These are phyloP conservation scores for Drosophila varians DNA, from an alignment of 1,140 invertebrate genomes.

Conservation along the genomic window DNA sequence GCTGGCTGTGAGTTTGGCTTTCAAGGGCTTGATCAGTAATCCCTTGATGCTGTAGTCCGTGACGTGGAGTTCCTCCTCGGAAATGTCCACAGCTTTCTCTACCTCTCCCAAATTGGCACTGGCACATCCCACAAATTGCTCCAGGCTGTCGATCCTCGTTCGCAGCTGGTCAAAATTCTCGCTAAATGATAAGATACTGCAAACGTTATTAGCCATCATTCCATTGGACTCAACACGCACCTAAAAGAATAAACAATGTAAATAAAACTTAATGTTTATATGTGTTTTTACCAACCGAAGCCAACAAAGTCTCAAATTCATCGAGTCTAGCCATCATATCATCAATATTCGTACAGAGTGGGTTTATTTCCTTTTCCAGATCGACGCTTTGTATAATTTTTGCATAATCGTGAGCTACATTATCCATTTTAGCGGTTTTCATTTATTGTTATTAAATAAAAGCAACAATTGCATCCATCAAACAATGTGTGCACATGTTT, in stretches of 20 bases:
- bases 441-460: slow-evolving; percentile 1
- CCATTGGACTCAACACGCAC: slow-evolving; percentile 73
- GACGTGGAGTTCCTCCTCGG: slow-evolving; percentile 73
- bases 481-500: background rate
- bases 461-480: background rate
- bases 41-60: slow-evolving; percentile 80
- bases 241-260: slow-evolving; percentile 24
- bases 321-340: slow-evolving; percentile 77
- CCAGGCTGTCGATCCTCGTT: slow-evolving; percentile 67
- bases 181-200: slow-evolving; percentile 56
- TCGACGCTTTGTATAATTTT: slow-evolving; percentile 66
- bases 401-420: slow-evolving; percentile 58
- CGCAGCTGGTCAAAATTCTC: slow-evolving; percentile 59
- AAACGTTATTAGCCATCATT: slow-evolving; percentile 72
- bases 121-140: slow-evolving; percentile 62
- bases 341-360: slow-evolving; percentile 76
- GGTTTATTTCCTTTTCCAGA: slow-evolving; percentile 71
- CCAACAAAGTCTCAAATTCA: slow-evolving; percentile 72
- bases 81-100: slow-evolving; percentile 68
- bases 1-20: slow-evolving; percentile 44
- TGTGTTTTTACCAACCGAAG: slow-evolving; percentile 37
- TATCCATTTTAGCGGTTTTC: slow-evolving; percentile 40
- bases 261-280: background rate
- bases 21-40: slow-evolving; percentile 68
- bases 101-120: slow-evolving; percentile 64